Conservation (phyloP, 2,113 vertebrate species). For the Cryptomyrus ogoouensis region DNA sequence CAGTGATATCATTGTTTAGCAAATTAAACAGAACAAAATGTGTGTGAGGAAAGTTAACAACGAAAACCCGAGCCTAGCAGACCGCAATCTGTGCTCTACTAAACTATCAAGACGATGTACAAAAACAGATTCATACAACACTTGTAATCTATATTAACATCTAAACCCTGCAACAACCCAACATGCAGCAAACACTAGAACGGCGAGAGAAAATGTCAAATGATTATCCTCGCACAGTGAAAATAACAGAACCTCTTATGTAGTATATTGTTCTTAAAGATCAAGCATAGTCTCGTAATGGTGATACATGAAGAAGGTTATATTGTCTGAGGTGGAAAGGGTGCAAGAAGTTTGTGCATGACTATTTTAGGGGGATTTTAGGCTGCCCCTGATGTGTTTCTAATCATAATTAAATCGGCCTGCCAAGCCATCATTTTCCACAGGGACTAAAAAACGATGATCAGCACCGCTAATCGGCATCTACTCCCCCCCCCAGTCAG, state of each 20-base stretch:
- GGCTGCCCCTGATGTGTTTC: not conserved
- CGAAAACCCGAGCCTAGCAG: not conserved
- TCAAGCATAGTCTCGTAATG: not conserved
- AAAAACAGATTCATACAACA: not conserved
- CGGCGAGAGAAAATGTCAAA: not conserved
- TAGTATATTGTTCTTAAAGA: not conserved
- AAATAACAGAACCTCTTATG: not conserved
- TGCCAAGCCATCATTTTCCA: not conserved
- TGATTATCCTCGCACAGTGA: not conserved
- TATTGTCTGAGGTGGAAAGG: not conserved
- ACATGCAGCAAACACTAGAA: not conserved
- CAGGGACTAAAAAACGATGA: not conserved
- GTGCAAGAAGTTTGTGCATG: not conserved
- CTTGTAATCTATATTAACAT: not conserved
- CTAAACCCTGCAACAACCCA: not conserved
- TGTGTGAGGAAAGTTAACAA: not conserved
- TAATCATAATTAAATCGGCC: not conserved
- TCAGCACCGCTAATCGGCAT: not conserved
- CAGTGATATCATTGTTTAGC: not conserved
- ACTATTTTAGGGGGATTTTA: not conserved
- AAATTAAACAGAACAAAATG: not conserved
- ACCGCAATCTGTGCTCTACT: not conserved
- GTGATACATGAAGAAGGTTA: not conserved
- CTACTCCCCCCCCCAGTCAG: not conserved
- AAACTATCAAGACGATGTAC: not conserved